Conservation (phyloP, 2,888 invertebrate species). For the Agonopterix alstromeriana region DNA sequence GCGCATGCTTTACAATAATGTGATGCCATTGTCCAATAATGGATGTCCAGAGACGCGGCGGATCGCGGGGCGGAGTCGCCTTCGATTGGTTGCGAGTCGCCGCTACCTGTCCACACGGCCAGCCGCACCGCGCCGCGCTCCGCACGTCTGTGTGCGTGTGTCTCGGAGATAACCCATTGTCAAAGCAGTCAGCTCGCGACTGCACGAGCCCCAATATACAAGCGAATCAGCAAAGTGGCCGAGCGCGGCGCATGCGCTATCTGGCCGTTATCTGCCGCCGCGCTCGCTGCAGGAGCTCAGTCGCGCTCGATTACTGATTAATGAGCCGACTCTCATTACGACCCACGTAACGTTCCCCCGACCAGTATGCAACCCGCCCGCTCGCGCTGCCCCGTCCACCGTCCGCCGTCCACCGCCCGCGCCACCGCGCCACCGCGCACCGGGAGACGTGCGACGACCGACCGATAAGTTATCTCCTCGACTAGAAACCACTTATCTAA, state of each 20-base stretch:
- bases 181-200: constrained; percentile 7
- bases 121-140: background rate
- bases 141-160: constrained; percentile 3
- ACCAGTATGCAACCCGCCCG: background rate
- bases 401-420: background rate
- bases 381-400: background rate
- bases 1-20: constrained; percentile 16
- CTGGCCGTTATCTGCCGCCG: constrained; percentile 20
- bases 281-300: background rate
- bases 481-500: constrained; percentile 4
- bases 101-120: background rate
- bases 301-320: background rate
- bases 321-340: background rate
- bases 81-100: background rate
- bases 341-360: background rate
- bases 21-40: constrained; percentile 16
- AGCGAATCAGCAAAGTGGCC: background rate
- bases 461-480: constrained; percentile 26
- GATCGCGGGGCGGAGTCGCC: constrained; percentile 3
- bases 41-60: constrained; percentile 7
- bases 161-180: constrained; percentile 17
- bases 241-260: background rate
- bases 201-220: background rate
- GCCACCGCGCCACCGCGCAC: background rate
- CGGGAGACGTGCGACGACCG: constrained; percentile 20